Conservation (phyloP, 2,888 invertebrate genomes). For the Acanthopleura granulata region DNA sequence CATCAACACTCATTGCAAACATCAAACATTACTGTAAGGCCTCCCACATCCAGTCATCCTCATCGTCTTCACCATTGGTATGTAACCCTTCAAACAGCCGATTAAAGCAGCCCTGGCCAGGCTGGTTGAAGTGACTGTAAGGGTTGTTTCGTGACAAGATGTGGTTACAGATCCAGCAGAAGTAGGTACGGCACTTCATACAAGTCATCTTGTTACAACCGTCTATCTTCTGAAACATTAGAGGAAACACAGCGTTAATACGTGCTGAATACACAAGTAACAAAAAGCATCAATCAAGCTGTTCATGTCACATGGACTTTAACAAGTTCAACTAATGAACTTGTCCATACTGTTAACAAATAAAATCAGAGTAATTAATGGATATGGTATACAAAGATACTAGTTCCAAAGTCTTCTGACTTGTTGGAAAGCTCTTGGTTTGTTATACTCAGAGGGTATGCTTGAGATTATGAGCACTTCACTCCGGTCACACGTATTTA, state of each 20-base stretch:
- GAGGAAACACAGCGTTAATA: constrained; percentile 23
- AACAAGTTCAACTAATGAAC: background rate
- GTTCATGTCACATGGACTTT: background rate
- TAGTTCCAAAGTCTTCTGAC: too few relatives aligned
- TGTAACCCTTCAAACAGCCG: constrained; percentile 71
- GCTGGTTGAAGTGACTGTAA: constrained; percentile 74
- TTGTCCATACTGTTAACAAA: background rate
- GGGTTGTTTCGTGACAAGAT: constrained; percentile 72
- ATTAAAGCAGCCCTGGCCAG: constrained; percentile 71
- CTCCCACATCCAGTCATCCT: constrained; percentile 5
- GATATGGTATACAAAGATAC: too few relatives aligned
- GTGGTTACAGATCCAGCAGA: constrained; percentile 77
- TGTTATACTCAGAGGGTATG: too few relatives aligned
- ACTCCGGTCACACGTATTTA: too few relatives aligned
- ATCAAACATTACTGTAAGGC: background rate
- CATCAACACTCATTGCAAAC: too few relatives aligned
- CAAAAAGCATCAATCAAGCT: too few relatives aligned
- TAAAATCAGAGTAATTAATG: background rate
- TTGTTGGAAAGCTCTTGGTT: too few relatives aligned
- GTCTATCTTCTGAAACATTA: constrained; percentile 74
- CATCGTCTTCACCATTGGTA: constrained; percentile 61
- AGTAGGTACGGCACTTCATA: constrained; percentile 75
- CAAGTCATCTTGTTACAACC: constrained; percentile 81
- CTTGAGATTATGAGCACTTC: too few relatives aligned
- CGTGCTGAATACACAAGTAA: too few relatives aligned